Evolutionary conservation across 2,113 vertebrate genomes (phyloP).

Genomic region (Uropsilus gracilis): DNA sequence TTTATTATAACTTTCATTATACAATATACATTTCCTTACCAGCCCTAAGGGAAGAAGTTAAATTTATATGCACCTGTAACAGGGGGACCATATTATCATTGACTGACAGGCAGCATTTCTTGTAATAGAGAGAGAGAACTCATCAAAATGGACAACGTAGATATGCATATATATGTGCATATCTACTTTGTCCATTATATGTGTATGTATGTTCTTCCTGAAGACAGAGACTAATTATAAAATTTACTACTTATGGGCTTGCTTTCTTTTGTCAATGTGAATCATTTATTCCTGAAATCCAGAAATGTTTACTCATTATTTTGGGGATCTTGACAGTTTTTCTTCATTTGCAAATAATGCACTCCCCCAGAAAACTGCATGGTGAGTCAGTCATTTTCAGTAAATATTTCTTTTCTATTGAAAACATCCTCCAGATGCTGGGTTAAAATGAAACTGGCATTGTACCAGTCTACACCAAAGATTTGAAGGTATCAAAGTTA

Average conservation of each 20-base stretch:
- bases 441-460: background rate
- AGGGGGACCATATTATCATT: background rate
- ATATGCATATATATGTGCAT: background rate
- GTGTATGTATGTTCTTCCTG: background rate
- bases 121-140: background rate
- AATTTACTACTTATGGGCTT: background rate
- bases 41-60: background rate
- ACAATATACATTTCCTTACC: background rate
- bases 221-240: constrained; percentile 21
- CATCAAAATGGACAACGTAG: background rate
- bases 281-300: constrained; percentile 46
- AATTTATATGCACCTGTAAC: background rate
- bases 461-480: background rate
- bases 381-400: constrained; percentile 49
- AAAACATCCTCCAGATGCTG: constrained; percentile 40
- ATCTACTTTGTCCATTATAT: too few relatives aligned
- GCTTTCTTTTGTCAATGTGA: constrained; percentile 30
- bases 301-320: constrained; percentile 54
- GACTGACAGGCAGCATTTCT: background rate
- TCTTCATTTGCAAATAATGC: background rate
- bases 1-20: background rate
- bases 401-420: constrained; percentile 59
- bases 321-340: constrained; percentile 40
- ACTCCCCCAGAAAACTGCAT: background rate
- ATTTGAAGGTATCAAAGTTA: background rate